Percentiles rank a stretch among this genome's conserved stretches.
Evolutionary conservation across 2,797 vertebrate species (phyloP).

Genomic region (Syngnathus acus): DNA sequence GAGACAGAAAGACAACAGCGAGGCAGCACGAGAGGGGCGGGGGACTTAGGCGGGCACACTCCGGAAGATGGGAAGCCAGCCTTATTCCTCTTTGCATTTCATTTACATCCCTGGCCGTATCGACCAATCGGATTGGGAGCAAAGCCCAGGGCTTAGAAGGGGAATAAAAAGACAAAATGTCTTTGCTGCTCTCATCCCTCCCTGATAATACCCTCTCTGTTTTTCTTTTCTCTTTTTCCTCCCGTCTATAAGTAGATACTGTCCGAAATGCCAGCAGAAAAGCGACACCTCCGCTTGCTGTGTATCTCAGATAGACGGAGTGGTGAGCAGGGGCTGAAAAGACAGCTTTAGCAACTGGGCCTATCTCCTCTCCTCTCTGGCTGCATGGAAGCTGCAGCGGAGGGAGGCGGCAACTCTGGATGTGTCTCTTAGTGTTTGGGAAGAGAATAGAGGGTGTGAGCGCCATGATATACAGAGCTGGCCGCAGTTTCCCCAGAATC

Average conservation of each 20-base stretch:
- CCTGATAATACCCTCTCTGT: constrained; percentile 81
- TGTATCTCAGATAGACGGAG: constrained; percentile 76
- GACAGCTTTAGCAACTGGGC: constrained; percentile 76
- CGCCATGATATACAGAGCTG: constrained; percentile 68
- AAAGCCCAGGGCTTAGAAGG: constrained; percentile 80
- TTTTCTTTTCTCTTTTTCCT: constrained; percentile 73
- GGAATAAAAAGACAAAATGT: constrained; percentile 84
- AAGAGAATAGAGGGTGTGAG: constrained; percentile 65
- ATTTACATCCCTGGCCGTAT: constrained; percentile 96
- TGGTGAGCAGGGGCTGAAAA: constrained; percentile 72
- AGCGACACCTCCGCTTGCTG: constrained; percentile 80
- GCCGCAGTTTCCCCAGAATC: constrained; percentile 64
- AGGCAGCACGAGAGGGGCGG: constrained; percentile 54
- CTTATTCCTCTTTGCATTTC: constrained; percentile 93
- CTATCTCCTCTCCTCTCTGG: constrained; percentile 72
- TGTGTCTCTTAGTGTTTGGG: constrained; percentile 56
- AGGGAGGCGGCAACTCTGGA: constrained; percentile 49
- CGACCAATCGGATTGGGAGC: constrained; percentile 88
- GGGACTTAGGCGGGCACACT: constrained; percentile 46
- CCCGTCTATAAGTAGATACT: constrained; percentile 80
- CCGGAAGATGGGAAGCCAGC: constrained; percentile 76
- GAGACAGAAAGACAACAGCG: constrained; percentile 63
- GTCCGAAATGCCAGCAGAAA: constrained; percentile 81
- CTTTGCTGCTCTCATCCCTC: constrained; percentile 81
- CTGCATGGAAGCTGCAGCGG: constrained; percentile 60